Evolutionary conservation across 2,113 vertebrate species (phyloP), one percentile per base, ranked within the genome.

Genomic region (Lepus americanus): DNA sequence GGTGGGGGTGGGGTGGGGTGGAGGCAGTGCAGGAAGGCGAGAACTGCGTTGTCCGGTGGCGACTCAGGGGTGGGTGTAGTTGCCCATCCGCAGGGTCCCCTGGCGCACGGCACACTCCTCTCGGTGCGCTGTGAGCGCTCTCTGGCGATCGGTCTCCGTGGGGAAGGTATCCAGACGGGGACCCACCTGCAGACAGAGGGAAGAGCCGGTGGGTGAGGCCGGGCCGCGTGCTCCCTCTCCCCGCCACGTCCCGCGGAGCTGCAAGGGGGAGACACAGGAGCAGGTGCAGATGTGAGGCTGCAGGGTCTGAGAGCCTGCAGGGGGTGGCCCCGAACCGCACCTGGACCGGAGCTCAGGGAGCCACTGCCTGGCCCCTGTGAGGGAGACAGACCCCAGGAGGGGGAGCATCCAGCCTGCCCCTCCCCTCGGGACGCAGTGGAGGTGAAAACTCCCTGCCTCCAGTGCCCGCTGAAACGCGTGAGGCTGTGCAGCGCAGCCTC

Each of bases 101-200:
- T 72, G 89, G 82, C 98, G 97, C 9, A 63, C 97, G 0, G 97
- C 96, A 0, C 31, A 64, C 51, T 98, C 98, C 14, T 98, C 98
- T 1, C 0, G 96, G 55, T 98, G 98, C 72, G 98, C 97, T 82
- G 95, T 98, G 86, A 99, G 77, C 0, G 98, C 98, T 76, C 97
- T 97, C 88, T 95, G 97, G 11, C 97, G 97, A 14, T 98, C 95
- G 0, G 91, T 96, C 5, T 83, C 95, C 0, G 97, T 98, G 86
- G 98, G 98, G 98, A 99, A 99, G 59, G 99, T 99, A 66, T 99
- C 97, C 9, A 99, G 98, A 39, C 98, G 98, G 69, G 98, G 92
- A 23, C 95, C 96, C 61, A 98, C 98, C 99, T 99, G 95, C 12
- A 5, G 77, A 94, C 73, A 93, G 74, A 87, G 90, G 95, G 73